These are phyloP conservation scores for Prochilodus magdalenae DNA, from an alignment of 2,113 vertebrate genomes.

Conservation along the genomic window DNA sequence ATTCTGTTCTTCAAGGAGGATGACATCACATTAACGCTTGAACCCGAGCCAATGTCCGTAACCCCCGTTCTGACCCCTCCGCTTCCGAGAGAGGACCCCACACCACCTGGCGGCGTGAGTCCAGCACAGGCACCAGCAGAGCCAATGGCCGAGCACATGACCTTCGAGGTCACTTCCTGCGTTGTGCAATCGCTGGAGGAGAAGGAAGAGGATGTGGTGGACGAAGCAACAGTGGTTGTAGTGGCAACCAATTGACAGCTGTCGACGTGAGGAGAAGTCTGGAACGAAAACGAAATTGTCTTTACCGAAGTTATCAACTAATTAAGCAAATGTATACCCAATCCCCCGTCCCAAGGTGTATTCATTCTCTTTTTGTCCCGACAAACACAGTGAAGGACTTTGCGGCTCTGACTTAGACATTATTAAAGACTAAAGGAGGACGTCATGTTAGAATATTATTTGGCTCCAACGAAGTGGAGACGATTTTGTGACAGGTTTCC, in stretches of 20 bases:
- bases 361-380: constrained; percentile 39
- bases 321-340: constrained; percentile 65
- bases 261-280: constrained; percentile 7
- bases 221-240: constrained; percentile 62
- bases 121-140: constrained; percentile 65
- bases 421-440: constrained; percentile 28
- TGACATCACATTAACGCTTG: constrained; percentile 88
- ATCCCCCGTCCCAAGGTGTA: constrained; percentile 31
- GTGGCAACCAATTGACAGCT: constrained; percentile 71
- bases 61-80: constrained; percentile 75
- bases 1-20: constrained; percentile 72
- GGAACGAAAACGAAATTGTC: constrained; percentile 53
- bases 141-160: constrained; percentile 76
- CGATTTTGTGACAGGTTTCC: constrained; percentile 7
- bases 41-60: constrained; percentile 84
- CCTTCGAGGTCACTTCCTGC: constrained; percentile 89
- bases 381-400: constrained; percentile 25
- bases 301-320: constrained; percentile 68
- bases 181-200: constrained; percentile 88
- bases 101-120: constrained; percentile 47
- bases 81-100: constrained; percentile 80
- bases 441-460: background rate
- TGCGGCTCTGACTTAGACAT: constrained; percentile 25
- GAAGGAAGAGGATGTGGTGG: constrained; percentile 83
- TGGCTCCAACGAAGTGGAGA: background rate